phyloP scores from a whole-genome alignment of 2,888 invertebrate genomes.

The Danaus chrysippus region DNA sequence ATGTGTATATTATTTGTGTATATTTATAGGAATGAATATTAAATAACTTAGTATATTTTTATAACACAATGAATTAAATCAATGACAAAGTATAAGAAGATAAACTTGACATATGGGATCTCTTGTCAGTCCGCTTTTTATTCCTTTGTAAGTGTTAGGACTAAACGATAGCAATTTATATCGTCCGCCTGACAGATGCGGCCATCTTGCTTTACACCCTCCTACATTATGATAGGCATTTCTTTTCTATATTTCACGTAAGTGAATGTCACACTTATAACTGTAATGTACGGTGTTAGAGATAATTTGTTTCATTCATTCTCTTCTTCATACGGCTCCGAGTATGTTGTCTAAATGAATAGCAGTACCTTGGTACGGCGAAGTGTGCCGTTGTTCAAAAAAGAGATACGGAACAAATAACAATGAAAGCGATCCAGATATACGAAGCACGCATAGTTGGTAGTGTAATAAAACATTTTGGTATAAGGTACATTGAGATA shows the following conservation, averaged over 20 bases:
- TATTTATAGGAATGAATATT: too few species aligned
- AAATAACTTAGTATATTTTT: too few species aligned
- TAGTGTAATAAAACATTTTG: slow-evolving; percentile 2
- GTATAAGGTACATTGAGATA: slow-evolving; percentile 12
- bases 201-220: slow-evolving; percentile 13
- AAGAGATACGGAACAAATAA: neutral
- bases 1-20: too few species aligned
- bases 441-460: neutral
- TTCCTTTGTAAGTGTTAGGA: neutral
- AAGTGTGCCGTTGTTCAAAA: neutral
- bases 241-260: slow-evolving; percentile 1
- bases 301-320: slow-evolving; percentile 3
- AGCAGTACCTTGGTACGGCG: too few species aligned
- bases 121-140: slow-evolving; percentile 7
- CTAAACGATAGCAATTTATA: slow-evolving; percentile 11
- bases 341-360: too few species aligned
- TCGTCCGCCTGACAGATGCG: slow-evolving; percentile 8
- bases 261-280: neutral
- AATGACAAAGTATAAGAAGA: neutral
- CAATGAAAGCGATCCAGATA: slow-evolving; percentile 1
- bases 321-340: too few species aligned
- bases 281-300: neutral
- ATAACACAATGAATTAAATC: neutral
- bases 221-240: slow-evolving; percentile 7
- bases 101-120: neutral